phyloP scores from a whole-genome alignment of 2,113 vertebrate genomes.

The Gadus chalcogrammus region DNA sequence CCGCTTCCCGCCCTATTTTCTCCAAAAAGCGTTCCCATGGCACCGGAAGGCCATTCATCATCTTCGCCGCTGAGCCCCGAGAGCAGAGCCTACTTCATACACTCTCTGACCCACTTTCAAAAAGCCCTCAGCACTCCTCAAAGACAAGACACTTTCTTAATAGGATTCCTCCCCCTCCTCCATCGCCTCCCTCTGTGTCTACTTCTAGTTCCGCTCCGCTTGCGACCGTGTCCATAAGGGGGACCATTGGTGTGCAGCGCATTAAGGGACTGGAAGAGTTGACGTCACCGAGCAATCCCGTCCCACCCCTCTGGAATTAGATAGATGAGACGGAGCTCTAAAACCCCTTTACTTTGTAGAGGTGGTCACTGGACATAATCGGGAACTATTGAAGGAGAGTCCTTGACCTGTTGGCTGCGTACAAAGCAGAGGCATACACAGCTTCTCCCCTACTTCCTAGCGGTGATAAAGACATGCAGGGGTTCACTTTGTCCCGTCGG shows the following conservation, averaged over 20 bases:
- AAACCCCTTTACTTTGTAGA: too few species aligned
- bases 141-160: constrained; percentile 57
- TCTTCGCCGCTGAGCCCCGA: constrained; percentile 38
- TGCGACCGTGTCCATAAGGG: too few species aligned
- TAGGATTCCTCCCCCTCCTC: constrained; percentile 16
- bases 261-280: too few species aligned
- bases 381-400: too few species aligned
- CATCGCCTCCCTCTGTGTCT: constrained; percentile 18
- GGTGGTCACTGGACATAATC: too few species aligned
- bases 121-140: constrained; percentile 42
- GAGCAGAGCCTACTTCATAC: neutral
- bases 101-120: too few species aligned
- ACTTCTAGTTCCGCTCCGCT: neutral
- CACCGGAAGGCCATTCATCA: constrained; percentile 75
- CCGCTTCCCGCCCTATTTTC: constrained; percentile 63
- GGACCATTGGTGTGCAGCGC: too few species aligned
- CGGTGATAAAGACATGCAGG: constrained; percentile 20
- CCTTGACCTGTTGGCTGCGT: too few species aligned
- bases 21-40: constrained; percentile 53
- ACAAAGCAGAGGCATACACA: neutral
- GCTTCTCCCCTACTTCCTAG: neutral
- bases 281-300: too few species aligned
- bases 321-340: too few species aligned
- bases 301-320: too few species aligned
- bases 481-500: constrained; percentile 48